These are phyloP conservation scores for Synergus itoensis DNA, from an alignment of 2,888 invertebrate genomes.

Conservation along the genomic window DNA sequence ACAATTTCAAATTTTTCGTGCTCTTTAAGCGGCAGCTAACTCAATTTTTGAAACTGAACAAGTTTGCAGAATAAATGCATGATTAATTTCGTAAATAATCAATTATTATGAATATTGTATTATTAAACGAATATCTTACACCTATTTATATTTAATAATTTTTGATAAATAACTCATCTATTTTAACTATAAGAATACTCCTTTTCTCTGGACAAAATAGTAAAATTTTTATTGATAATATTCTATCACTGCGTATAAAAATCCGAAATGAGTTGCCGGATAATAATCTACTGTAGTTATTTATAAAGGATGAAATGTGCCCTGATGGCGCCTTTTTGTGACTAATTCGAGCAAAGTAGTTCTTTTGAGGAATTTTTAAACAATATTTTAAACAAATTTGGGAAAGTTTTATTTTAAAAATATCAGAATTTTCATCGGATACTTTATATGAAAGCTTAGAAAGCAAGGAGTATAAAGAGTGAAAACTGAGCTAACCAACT, in stretches of 20 bases:
- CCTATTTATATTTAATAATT: background rate
- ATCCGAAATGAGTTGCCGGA: background rate
- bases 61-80: background rate
- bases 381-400: no score
- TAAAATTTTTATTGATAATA: background rate
- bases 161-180: background rate
- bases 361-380: no score
- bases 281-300: background rate
- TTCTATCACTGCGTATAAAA: background rate
- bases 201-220: background rate
- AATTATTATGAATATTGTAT: background rate
- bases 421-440: no score
- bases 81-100: background rate
- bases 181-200: background rate
- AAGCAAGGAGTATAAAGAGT: no score
- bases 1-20: background rate
- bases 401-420: no score
- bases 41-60: background rate
- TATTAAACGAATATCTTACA: background rate
- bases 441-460: no score
- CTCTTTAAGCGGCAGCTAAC: background rate
- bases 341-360: no score
- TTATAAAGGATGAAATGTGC: no score
- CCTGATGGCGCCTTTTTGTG: no score
- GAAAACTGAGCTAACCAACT: no score